Base-by-base conservation (phyloP, 1,140 invertebrate genomes). In the Cryptotermes secundus region DNA sequence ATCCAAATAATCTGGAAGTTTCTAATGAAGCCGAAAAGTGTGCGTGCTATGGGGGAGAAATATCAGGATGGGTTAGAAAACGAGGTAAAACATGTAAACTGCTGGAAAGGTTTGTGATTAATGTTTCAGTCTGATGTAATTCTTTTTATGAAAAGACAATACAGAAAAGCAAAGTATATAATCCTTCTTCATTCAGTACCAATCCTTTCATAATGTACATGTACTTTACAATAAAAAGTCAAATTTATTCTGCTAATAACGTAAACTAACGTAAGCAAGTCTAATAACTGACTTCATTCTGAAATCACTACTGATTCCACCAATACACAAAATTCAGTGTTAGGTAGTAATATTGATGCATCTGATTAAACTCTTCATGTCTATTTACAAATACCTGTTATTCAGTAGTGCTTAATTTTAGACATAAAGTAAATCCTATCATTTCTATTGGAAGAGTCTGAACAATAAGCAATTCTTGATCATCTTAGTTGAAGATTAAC, bases 1-100 rank as follows among this genome's bases (percentile, higher is more conserved):
- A 72, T 72, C 59, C 59, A 72, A n/a, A 72, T 72, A 72, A 72
- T 72, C 59, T 72, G 26, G 59, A 72, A 16, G 59, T 72, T n/a
- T 72, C 59, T 72, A 72, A 31, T 72, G 59, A 72, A 72, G 59
- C 59, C 26, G 26, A 72, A 72, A 72, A 72, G 59, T 72, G 59
- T 10, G 19, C 3, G n/a, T 72, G 26, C 59, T 72, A 72, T n/a
- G n/a, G 59, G 59, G 59, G 3, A 72, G 59, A 72, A 72, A 72
- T 72, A 72, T 31, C 59, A 72, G 59, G 59, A 72, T 6, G 59
- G 59, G 59, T 72, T 72, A 72, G 59, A 72, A n/a, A 72, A 7
- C 10, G n/a, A n/a, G 59, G 14, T 31, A 72, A n/a, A 7, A 19
- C 53, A 42, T 42, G 38, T 42, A 59, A 59, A 59, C 53, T 59